Base-by-base conservation (phyloP, 2,113 vertebrate species). In the Neofelis nebulosa region DNA sequence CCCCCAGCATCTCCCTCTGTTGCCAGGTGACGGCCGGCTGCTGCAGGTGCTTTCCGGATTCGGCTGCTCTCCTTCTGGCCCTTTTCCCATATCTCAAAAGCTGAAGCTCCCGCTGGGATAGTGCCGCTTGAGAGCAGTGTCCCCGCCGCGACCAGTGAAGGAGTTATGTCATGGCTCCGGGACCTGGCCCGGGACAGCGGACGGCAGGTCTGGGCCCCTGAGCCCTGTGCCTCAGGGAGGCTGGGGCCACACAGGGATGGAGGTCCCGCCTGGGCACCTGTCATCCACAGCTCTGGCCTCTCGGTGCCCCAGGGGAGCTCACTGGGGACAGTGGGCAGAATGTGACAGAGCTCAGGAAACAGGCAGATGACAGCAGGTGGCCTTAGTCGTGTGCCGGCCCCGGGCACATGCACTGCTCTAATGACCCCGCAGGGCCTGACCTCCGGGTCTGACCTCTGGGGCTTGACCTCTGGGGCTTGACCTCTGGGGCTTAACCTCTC, bases 21-120 rank as follows among this genome's bases (percentile, higher is more conserved):
- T 81, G 66, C 83, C 7, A 7, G 71, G 38, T 18, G 41, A 21
- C 11, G 3, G 25, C 48, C 33, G 29, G 7, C 76, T 23, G 29
- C 7, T 10, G 0, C 8, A 4, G 4, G 36, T 3, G 0, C 18
- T 16, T 8, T 13, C 9, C 29, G 2, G 0, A 16, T 45, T 5
- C 12, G 5, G 27, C 2, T 11, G 9, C 25, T 57, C 25, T 74
- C 36, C 19, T 11, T 81, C 45, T 6, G 14, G 23, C 38, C 33
- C 11, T 15, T 41, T 48, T 21, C 79, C 27, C 4, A 0, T 18
- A 50, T 5, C 5, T 7, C 50, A 52, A 52, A 48, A 33, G 11
- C 10, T 0, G 29, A 38, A 33, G 74, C 45, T 68, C 41, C 81
- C 13, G 3, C 14, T 45, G n/a, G 38, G 15, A 25, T 2, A 1